Conservation (phyloP, 1,140 invertebrate genomes). For the Mycetomoellerius zeteki region DNA sequence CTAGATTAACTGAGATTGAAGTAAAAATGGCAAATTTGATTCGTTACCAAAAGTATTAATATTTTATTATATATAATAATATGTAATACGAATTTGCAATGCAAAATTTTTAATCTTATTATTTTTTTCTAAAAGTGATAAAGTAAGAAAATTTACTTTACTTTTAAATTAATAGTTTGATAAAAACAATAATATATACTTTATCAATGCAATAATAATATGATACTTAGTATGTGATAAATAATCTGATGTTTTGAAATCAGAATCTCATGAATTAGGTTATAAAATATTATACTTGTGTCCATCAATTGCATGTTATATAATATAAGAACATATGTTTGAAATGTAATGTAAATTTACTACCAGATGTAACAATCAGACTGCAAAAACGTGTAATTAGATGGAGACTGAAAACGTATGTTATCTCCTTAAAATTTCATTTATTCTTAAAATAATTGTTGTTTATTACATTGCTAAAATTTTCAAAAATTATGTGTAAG, state of each 20-base stretch:
- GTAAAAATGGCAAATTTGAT: not conserved
- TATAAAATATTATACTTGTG: not conserved
- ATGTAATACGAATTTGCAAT: not conserved
- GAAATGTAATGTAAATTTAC: not conserved
- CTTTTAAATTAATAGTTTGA: not conserved
- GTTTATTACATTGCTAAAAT: not conserved
- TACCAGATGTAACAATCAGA: not conserved
- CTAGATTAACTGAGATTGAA: not conserved
- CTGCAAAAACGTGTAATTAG: not conserved
- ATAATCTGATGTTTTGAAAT: not conserved
- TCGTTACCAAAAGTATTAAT: not conserved
- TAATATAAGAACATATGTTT: constrained; percentile 23
- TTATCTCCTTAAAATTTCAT: not conserved
- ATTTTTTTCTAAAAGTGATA: not conserved
- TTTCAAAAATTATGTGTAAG: not conserved
- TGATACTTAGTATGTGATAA: not conserved
- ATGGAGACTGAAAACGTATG: not conserved
- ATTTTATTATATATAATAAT: not conserved
- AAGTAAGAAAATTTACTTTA: not conserved
- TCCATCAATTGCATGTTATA: not conserved
- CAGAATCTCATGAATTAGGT: not conserved
- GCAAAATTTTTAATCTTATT: not conserved
- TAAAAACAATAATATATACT: not conserved
- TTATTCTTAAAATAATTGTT: not conserved
- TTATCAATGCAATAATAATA: not conserved